Conservation (phyloP, 2,888 invertebrate species). For the Pardosa pseudoannulata region DNA sequence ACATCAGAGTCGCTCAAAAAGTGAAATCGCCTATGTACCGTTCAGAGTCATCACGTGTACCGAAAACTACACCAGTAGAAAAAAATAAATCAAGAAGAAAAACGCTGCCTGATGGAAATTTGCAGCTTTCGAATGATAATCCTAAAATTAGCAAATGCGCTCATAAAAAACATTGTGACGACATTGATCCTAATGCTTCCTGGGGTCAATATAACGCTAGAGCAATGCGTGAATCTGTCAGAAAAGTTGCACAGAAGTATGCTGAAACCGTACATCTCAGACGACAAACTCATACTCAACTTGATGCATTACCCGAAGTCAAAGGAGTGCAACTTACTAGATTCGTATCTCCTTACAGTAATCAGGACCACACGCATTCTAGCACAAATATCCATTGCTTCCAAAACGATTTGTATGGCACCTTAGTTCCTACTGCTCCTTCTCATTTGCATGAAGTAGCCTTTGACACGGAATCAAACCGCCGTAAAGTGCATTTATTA, state of each 20-base stretch:
- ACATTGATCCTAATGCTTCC: slow-evolving; percentile 68
- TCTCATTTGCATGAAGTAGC: slow-evolving; percentile 48
- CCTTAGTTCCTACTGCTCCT: slow-evolving; percentile 18
- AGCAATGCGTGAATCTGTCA: slow-evolving; percentile 65
- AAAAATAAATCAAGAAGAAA: slow-evolving; percentile 31
- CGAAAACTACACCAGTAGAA: slow-evolving; percentile 18
- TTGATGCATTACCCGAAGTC: slow-evolving; percentile 39
- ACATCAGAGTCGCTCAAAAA: slow-evolving; percentile 4
- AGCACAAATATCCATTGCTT: background rate
- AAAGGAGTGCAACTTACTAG: slow-evolving; percentile 24
- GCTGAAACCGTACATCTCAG: slow-evolving; percentile 47
- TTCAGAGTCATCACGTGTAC: slow-evolving; percentile 51
- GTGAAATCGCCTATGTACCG: slow-evolving; percentile 35
- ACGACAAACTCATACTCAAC: slow-evolving; percentile 28
- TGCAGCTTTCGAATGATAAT: background rate
- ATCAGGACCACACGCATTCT: slow-evolving; percentile 15
- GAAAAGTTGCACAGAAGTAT: slow-evolving; percentile 65
- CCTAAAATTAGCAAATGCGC: background rate
- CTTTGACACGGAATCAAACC: background rate
- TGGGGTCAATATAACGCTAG: slow-evolving; percentile 67
- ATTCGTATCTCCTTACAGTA: slow-evolving; percentile 25
- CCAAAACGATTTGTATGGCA: slow-evolving; percentile 23
- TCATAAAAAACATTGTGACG: slow-evolving; percentile 25
- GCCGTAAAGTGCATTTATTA: slow-evolving; percentile 23
- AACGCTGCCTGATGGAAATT: slow-evolving; percentile 48